Percentiles rank a stretch among this genome's conserved stretches.
These are phyloP conservation scores for Leguminivora glycinivorella DNA, from an alignment of 1,140 invertebrate genomes.

Conservation along the genomic window DNA sequence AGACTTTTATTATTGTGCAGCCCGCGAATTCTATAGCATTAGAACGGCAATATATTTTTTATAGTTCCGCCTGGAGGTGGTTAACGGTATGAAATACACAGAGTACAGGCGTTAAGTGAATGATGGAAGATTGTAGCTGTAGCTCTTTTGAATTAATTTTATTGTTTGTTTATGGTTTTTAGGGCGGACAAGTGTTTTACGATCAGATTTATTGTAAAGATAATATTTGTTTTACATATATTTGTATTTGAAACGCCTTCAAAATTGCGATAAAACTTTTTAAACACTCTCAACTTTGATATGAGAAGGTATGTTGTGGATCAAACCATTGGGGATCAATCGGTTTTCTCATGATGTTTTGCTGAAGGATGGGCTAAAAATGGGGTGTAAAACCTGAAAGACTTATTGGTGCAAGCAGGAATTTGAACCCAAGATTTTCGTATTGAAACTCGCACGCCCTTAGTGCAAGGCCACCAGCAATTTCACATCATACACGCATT, in stretches of 20 bases:
- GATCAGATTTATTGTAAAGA: not conserved
- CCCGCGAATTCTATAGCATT: constrained; percentile 25
- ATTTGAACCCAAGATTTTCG: no score
- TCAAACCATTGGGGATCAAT: no score
- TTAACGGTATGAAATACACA: constrained; percentile 22
- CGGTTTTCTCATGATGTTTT: no score
- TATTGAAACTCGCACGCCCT: no score
- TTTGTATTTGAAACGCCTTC: not conserved
- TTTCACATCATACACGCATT: no score
- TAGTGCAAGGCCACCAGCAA: no score
- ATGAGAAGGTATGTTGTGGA: no score
- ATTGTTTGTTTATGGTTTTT: constrained; percentile 19
- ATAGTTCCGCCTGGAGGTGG: constrained; percentile 24
- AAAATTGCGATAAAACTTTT: no score
- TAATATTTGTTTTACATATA: not conserved
- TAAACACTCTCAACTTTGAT: no score
- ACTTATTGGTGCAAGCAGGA: no score
- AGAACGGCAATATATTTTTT: constrained; percentile 26
- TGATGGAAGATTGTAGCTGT: constrained; percentile 13
- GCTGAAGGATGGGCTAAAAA: no score
- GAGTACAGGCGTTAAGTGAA: constrained; percentile 21
- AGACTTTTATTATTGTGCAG: constrained; percentile 22
- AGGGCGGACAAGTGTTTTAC: constrained; percentile 8
- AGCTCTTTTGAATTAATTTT: constrained; percentile 28
- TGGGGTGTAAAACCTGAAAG: no score